Evolutionary conservation across 1,140 invertebrate genomes (phyloP).

Genomic region (Ceratosolen solmsi): DNA sequence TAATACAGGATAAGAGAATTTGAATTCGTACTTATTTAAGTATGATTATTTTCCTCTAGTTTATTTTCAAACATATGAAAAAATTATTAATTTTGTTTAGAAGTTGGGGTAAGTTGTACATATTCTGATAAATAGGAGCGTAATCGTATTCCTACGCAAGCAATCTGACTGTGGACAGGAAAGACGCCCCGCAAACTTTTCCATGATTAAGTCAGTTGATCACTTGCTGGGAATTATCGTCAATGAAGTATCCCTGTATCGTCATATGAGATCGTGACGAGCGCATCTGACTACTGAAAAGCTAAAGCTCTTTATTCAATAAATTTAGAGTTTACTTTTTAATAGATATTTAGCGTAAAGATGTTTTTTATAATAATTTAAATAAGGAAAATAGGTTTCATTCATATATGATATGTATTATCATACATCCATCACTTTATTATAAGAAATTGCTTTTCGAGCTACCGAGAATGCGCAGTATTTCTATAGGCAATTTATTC

Average conservation of each 20-base stretch:
- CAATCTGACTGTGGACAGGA: not conserved
- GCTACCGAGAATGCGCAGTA: too few relatives aligned
- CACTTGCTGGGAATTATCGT: not conserved
- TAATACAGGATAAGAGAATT: too few relatives aligned
- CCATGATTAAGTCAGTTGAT: constrained; percentile 21
- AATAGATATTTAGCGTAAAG: not conserved
- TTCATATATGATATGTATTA: too few relatives aligned
- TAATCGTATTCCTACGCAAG: not conserved
- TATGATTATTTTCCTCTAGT: too few relatives aligned
- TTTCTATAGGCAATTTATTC: too few relatives aligned
- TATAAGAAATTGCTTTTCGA: too few relatives aligned
- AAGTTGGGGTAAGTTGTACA: not conserved
- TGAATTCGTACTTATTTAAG: too few relatives aligned
- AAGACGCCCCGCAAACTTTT: constrained; percentile 11
- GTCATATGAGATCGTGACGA: not conserved
- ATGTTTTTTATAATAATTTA: too few relatives aligned
- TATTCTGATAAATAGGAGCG: not conserved
- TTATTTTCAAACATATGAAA: not conserved
- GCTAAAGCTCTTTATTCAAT: not conserved
- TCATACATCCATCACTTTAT: too few relatives aligned
- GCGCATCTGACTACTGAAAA: too few relatives aligned
- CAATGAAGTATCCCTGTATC: constrained; percentile 22
- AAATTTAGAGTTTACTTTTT: not conserved
- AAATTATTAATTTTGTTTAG: not conserved
- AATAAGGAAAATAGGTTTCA: too few relatives aligned